Conservation (phyloP, 2,113 vertebrate genomes). For the Protomyctophum bolini region DNA sequence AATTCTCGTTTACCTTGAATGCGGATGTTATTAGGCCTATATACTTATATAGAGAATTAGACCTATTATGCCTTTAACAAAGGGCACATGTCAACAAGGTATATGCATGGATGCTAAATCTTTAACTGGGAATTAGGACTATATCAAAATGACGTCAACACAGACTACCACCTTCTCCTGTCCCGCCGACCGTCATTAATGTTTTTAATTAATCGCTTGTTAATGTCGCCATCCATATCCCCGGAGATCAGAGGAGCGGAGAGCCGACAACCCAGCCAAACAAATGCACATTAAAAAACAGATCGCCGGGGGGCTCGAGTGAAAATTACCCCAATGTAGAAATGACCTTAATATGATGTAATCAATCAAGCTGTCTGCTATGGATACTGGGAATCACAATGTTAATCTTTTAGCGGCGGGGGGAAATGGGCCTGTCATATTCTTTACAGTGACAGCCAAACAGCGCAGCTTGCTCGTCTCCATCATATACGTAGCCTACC, state of each 20-base stretch:
- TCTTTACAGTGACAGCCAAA: conserved; percentile 34
- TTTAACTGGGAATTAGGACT: background rate
- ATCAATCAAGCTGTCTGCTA: conserved; percentile 81
- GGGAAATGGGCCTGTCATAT: conserved; percentile 54
- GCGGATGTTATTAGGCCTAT: no score
- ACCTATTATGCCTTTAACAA: background rate
- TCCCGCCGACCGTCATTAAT: conserved; percentile 38
- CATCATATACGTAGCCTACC: no score
- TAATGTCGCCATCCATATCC: conserved; percentile 72
- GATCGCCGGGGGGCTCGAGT: conserved; percentile 63
- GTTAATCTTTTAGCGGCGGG: conserved; percentile 72
- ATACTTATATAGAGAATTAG: background rate
- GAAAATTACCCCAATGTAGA: conserved; percentile 77
- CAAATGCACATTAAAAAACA: conserved; percentile 75
- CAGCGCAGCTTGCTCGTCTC: background rate
- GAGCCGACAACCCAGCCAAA: conserved; percentile 64
- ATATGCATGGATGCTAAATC: background rate
- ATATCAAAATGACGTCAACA: background rate
- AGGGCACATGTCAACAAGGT: conserved; percentile 26
- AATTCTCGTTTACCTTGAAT: no score
- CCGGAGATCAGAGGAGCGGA: conserved; percentile 66
- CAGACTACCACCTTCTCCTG: conserved; percentile 1
- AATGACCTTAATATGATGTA: conserved; percentile 80
- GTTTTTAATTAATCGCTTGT: conserved; percentile 75
- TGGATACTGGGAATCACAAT: conserved; percentile 76